phyloP scores from a whole-genome alignment of 37 sponge, comb jelly and placozoan genomes.

The Petrosia ficiformis region DNA sequence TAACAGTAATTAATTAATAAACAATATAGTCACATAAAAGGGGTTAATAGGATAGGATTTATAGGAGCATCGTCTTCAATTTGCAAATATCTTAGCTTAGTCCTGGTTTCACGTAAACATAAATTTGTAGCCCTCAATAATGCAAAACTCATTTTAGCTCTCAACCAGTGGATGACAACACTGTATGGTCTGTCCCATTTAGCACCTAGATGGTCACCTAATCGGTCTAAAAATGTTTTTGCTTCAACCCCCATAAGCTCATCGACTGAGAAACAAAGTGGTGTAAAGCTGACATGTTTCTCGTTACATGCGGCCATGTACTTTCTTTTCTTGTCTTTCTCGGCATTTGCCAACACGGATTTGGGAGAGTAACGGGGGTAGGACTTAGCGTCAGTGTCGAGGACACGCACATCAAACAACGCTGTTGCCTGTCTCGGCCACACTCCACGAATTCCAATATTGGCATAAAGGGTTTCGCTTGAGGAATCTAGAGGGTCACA shows the following conservation, averaged over 20 bases:
- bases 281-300: constrained; percentile 23
- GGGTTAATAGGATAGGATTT: background rate
- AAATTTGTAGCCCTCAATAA: constrained; percentile 22
- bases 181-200: constrained; percentile 11
- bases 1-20: background rate
- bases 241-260: constrained; percentile 28
- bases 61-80: constrained; percentile 1
- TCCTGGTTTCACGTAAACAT: constrained; percentile 18
- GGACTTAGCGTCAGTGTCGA: constrained; percentile 48
- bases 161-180: constrained; percentile 6
- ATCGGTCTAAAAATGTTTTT: background rate
- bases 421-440: constrained; percentile 45
- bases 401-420: constrained; percentile 54
- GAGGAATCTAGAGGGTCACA: constrained; percentile 14
- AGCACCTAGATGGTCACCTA: constrained; percentile 2
- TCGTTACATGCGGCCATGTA: constrained; percentile 20
- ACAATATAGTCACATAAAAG: background rate
- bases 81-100: constrained; percentile 14
- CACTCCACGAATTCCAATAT: constrained; percentile 39
- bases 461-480: constrained; percentile 14
- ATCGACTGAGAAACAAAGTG: constrained; percentile 39
- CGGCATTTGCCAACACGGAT: constrained; percentile 25
- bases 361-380: constrained; percentile 8
- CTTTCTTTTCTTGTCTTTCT: constrained; percentile 46
- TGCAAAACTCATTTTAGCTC: constrained; percentile 20